Conservation (phyloP, 2,888 invertebrate species). For the Leptopilina drosophilae region DNA sequence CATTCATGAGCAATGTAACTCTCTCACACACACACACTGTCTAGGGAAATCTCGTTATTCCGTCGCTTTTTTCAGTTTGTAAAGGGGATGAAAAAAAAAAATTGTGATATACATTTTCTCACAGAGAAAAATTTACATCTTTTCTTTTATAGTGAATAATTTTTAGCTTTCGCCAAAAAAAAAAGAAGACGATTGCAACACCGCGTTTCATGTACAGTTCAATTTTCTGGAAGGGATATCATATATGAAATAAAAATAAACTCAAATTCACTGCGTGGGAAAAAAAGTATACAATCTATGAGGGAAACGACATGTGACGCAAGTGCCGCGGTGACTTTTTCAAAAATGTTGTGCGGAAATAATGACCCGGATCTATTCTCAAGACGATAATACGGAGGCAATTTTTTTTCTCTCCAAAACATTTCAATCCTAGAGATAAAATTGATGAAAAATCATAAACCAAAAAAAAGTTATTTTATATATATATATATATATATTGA, state of each 20-base stretch:
- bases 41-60: constrained; percentile 34
- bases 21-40: constrained; percentile 14
- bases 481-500: not conserved
- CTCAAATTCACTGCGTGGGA: not conserved
- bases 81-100: not conserved
- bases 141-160: constrained; percentile 20
- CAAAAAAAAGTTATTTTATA: not conserved
- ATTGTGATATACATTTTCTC: constrained; percentile 21
- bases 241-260: not conserved
- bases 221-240: too few relatives aligned
- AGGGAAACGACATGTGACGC: constrained; percentile 28
- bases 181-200: not conserved
- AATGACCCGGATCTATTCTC: constrained; percentile 35
- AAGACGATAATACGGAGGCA: not conserved
- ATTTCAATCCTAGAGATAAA: too few relatives aligned
- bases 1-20: constrained; percentile 25
- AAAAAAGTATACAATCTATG: not conserved
- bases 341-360: constrained; percentile 37
- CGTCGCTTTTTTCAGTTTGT: constrained; percentile 7
- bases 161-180: constrained; percentile 1
- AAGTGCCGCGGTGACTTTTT: constrained; percentile 18
- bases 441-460: too few relatives aligned
- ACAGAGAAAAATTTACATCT: constrained; percentile 3
- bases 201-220: not conserved
- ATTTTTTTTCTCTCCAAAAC: not conserved